Conservation (phyloP, 2,113 vertebrate genomes). For the Hemibagrus wyckioides region DNA sequence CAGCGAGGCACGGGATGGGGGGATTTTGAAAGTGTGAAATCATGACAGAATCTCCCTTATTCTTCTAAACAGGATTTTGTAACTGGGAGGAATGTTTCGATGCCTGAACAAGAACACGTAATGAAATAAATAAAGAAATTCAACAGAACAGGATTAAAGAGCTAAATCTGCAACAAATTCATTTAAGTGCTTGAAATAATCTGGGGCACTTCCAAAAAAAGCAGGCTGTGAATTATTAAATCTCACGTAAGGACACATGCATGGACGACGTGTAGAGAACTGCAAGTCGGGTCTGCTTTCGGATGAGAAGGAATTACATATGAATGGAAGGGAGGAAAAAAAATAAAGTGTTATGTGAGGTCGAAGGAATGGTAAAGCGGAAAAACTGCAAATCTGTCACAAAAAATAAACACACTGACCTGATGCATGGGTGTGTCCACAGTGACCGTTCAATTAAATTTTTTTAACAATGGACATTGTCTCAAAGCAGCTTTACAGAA, state of each 20-base stretch:
- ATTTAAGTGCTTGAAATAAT: slow-evolving; percentile 2
- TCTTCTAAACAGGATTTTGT: slow-evolving; percentile 13
- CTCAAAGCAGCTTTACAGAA: too few relatives aligned
- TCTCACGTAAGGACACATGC: neutral
- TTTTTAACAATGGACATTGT: too few relatives aligned
- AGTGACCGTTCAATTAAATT: too few relatives aligned
- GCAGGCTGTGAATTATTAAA: neutral
- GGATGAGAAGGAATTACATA: neutral
- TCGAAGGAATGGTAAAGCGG: neutral
- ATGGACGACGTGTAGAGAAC: neutral
- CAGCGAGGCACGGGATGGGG: neutral
- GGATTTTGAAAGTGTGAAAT: neutral
- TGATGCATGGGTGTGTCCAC: neutral
- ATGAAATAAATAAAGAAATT: neutral
- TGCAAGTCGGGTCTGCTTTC: neutral
- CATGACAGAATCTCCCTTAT: slow-evolving; percentile 18
- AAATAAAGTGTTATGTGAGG: neutral
- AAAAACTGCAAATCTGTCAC: neutral
- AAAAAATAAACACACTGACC: neutral
- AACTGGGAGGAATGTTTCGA: slow-evolving; percentile 1
- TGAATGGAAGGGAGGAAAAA: neutral
- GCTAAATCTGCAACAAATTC: neutral
- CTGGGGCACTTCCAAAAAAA: neutral
- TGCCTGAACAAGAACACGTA: neutral
- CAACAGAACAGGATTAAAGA: neutral